Base-by-base conservation (phyloP, 2,113 vertebrate species). In the Phylloscopus whistleri region DNA sequence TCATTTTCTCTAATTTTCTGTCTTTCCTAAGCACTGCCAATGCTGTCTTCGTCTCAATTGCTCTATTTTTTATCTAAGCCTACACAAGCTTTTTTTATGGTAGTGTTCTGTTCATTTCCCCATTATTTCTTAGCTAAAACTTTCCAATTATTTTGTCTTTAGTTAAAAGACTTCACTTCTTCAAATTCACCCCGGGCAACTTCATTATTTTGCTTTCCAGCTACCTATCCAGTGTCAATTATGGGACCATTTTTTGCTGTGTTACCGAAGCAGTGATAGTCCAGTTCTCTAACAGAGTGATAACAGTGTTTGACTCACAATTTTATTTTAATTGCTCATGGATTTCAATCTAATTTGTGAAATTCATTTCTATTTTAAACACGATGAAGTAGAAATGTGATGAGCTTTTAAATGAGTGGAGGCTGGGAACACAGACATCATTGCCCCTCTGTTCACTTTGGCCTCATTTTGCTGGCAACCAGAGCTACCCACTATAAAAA, bases 141-240 rank as follows among this genome's bases (percentile, higher is more conserved):
- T 95, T 96, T 86, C 72, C 89, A 95, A 90, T 95, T 96, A 94
- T 91, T 95, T 95, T 95, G 58, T 89, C 87, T 87, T 94, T 95
- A 95, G 55, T 96, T 94, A 84, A 96, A 97, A 95, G 94, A 69
- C 75, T 94, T 94, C 10, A 10, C 84, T 74, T 59, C 63, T 95
- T 86, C 81, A 74, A 74, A 89, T 91, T 88, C 85, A 94, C 95
- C 95, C 63, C 11, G 27, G 84, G 93, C 87, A 93, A 83, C 72
- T 96, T 95, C 92, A 95, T 96, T 97, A 94, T 88, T 95, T 95
- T 91, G 59, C 75, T 81, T 87, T 63, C 68, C 75, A 86, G 84
- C 75, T 94, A 75, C 92, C 89, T 95, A 7, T 60, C 46, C 59
- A 55, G 55, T 91, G 79, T 91, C 85, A 95, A 94, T 95, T 95